Percentiles rank a stretch among this genome's conserved stretches.
Conservation (phyloP, 1,140 invertebrate species). For the Drosophila leontia region DNA sequence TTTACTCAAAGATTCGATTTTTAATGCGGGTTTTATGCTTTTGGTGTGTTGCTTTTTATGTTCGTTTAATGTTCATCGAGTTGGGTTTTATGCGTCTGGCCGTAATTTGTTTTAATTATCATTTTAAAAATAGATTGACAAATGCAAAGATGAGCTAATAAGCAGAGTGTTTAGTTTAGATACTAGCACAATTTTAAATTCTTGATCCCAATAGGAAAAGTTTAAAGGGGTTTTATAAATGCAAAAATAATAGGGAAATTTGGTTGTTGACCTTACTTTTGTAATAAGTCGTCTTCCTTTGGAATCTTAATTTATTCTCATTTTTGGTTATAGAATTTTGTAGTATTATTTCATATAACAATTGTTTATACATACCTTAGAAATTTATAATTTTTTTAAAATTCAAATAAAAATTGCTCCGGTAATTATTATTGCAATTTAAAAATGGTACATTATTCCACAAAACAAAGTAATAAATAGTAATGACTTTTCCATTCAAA, state of each 20-base stretch:
- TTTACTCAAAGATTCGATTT: constrained; percentile 6
- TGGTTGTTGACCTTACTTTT: background rate
- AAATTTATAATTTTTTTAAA: too few species aligned
- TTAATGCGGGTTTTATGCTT: constrained; percentile 37
- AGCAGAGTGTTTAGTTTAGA: background rate
- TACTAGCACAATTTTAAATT: background rate
- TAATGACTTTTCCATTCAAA: background rate
- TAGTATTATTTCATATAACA: too few species aligned
- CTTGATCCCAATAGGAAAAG: background rate
- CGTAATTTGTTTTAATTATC: constrained; percentile 37
- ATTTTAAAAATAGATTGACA: constrained; percentile 30
- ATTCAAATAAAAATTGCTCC: background rate
- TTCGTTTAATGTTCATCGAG: constrained; percentile 10
- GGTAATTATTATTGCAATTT: background rate
- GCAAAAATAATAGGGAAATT: background rate
- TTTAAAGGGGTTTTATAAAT: background rate
- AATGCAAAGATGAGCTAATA: constrained; percentile 2
- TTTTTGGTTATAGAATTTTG: too few species aligned
- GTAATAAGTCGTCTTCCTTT: too few species aligned
- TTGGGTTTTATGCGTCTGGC: constrained; percentile 35
- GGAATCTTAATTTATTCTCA: too few species aligned
- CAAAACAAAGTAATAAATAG: background rate
- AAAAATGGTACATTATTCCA: background rate
- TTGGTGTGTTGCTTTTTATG: constrained; percentile 20
- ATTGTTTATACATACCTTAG: too few species aligned